Percentiles rank a stretch among this genome's conserved stretches.
phyloP scores from a whole-genome alignment of 2,797 vertebrate species.

The Phoxinus dragarum region DNA sequence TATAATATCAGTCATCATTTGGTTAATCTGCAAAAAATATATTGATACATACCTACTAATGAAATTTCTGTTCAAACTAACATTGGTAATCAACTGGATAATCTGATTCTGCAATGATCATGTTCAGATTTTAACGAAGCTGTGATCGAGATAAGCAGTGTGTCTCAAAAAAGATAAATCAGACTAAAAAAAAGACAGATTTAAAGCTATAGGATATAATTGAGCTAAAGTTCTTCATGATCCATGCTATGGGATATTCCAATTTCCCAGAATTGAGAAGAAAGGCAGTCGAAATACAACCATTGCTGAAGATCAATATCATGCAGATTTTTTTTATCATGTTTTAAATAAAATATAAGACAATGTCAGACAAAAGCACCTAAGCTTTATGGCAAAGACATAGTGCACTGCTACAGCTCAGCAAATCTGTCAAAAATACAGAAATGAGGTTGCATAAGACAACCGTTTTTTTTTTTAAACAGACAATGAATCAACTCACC shows the following conservation, averaged over 20 bases:
- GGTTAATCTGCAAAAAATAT: neutral
- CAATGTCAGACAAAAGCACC: neutral
- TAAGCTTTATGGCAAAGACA: neutral
- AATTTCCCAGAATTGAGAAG: neutral
- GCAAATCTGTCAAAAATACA: neutral
- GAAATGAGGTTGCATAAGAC: neutral
- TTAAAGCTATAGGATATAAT: neutral
- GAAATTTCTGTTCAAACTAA: neutral
- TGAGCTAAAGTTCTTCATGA: neutral
- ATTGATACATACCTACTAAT: neutral
- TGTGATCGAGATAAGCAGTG: neutral
- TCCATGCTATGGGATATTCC: neutral
- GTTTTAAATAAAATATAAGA: neutral
- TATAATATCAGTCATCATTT: neutral
- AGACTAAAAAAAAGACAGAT: neutral
- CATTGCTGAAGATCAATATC: neutral
- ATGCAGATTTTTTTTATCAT: neutral
- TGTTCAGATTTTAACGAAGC: neutral
- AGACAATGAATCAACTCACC: conserved; percentile 75
- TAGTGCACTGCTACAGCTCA: neutral
- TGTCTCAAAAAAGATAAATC: neutral
- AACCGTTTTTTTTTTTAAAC: neutral
- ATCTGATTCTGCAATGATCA: neutral
- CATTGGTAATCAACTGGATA: neutral
- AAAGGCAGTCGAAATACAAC: neutral